These are phyloP conservation scores for Brachypodius melanocephalos DNA, from an alignment of 2,113 vertebrate species.

Conservation along the genomic window DNA sequence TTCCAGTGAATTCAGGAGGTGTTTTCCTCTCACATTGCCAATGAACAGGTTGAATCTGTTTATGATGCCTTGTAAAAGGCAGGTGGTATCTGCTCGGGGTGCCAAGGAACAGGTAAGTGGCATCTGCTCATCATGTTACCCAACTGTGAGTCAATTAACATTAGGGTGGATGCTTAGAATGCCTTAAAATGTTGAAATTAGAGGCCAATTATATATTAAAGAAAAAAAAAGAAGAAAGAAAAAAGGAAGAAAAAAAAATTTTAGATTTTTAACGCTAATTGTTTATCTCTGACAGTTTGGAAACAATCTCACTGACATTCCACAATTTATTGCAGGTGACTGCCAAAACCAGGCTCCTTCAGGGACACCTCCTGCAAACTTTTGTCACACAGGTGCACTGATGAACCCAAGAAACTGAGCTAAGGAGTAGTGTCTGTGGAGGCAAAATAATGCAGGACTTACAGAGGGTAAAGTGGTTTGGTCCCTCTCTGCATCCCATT, in stretches of 20 bases:
- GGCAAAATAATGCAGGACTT: not conserved
- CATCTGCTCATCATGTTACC: not conserved
- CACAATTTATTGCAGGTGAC: not conserved
- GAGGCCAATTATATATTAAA: not conserved
- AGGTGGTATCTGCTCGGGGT: not conserved
- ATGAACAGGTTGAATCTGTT: not conserved
- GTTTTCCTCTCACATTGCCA: not conserved
- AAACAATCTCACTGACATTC: not conserved
- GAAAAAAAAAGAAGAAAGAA: not conserved
- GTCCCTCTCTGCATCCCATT: not conserved
- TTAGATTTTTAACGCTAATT: not conserved
- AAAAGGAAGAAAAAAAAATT: not conserved
- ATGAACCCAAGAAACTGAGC: not conserved
- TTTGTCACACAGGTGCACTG: not conserved
- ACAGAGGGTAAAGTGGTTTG: not conserved
- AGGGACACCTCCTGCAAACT: not conserved
- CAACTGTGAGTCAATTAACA: not conserved
- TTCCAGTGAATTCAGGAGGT: slow-evolving; percentile 1
- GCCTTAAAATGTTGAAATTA: not conserved
- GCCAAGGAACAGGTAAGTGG: slow-evolving; percentile 13
- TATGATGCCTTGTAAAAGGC: not conserved
- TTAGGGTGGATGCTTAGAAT: not conserved
- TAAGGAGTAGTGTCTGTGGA: not conserved
- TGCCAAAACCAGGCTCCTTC: not conserved
- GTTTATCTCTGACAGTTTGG: not conserved